Evolutionary conservation across 2,113 vertebrate species (phyloP), one percentile per base, ranked within the genome.

Genomic region (Echinops telfairi): DNA sequence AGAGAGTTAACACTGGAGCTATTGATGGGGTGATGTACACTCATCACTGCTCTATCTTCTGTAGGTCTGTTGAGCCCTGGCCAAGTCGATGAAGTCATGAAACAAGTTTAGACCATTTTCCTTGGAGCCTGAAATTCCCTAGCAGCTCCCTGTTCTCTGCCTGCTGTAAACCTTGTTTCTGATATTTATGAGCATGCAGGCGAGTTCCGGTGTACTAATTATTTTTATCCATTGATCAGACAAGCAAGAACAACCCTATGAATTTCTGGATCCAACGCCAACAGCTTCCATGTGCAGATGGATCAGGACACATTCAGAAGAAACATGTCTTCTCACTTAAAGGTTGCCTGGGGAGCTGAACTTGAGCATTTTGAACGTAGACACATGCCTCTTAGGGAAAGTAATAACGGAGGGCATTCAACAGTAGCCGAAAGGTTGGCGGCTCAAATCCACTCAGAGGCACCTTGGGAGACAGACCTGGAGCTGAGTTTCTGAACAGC

Each of bases 91-190:
- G 95, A 89, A 20, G 70, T 93, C 57, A 83, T 25, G 75, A 36
- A 94, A 76, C 91, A 90, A 62, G 83, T 93, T 90, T 20, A 76
- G 93, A 43, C 86, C 68, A 29, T 84, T 91, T 73, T 81, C 75
- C 43, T 90, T 9, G n/a, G 25, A 10, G 57, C 43, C 43, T 86
- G 31, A 58, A 89, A 80, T 47, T 76, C 60, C 84, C 84, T 60
- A 27, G 19, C 68, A 22, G 4, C 29, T 86, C 86, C 57, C 68
- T 86, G 31, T 36, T 62, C 19, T 83, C 93, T 57, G 53, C 53
- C 43, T 60, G 29, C 47, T 11, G 10, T 43, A 82, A 36, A 88
- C 58, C 70, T 90, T 66, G 36, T 85, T 78, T 70, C 58, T 77
- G 66, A 77, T 81, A 64, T 80, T 73, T 4, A 64, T 43, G 83